phyloP scores from a whole-genome alignment of 2,113 vertebrate species.

The Hylia prasina region DNA sequence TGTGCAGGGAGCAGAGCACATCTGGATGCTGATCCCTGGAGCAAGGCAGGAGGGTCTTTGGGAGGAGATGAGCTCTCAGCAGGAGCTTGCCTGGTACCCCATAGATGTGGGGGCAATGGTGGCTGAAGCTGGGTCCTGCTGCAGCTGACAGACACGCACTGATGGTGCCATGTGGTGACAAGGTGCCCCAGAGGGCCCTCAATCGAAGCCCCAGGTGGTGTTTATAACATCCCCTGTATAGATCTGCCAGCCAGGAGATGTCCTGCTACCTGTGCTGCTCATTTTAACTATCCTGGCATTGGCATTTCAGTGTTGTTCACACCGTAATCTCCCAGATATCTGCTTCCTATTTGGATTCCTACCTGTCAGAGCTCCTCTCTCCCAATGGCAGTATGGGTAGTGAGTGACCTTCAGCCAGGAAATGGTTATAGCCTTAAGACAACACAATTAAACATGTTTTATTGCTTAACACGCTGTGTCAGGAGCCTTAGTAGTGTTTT shows the following conservation, averaged over 20 bases:
- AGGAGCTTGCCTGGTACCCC: neutral
- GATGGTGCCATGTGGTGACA: neutral
- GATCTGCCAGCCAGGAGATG: neutral
- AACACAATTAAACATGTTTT: constrained; percentile 38
- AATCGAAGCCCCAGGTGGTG: neutral
- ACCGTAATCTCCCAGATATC: neutral
- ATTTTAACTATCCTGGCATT: neutral
- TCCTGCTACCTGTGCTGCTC: neutral
- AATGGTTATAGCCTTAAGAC: constrained; percentile 37
- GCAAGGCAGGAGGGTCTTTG: neutral
- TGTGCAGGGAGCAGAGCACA: neutral
- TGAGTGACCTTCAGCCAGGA: constrained; percentile 13
- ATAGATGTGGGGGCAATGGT: fast-evolving
- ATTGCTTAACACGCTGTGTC: constrained; percentile 6
- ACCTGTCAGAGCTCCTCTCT: neutral
- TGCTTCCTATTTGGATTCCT: constrained; percentile 7
- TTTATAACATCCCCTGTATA: neutral
- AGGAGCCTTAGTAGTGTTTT: constrained; percentile 24
- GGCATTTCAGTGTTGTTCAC: neutral
- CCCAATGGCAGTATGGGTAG: neutral
- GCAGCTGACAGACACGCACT: neutral
- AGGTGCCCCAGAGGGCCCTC: neutral
- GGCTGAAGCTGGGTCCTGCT: neutral
- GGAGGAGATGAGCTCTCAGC: neutral
- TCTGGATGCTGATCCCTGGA: neutral